A percentile compares a stretch with the other conserved stretches of the same genome.
These are phyloP conservation scores for Neostethus bicornis DNA, from an alignment of 2,797 vertebrate genomes.

Conservation along the genomic window DNA sequence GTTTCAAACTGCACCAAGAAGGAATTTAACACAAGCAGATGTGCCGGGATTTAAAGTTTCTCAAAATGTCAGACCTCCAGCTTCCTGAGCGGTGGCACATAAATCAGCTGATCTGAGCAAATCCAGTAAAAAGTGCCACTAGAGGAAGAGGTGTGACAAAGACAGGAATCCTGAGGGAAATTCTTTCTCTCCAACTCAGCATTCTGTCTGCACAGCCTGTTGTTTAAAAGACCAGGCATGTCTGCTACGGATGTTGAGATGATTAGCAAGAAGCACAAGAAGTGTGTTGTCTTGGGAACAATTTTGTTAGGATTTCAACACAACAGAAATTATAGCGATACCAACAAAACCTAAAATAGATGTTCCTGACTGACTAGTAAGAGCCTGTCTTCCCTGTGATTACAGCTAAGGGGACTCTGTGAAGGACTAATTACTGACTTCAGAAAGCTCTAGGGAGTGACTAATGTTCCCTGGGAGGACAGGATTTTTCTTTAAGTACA, in stretches of 20 bases:
- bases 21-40: neutral
- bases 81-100: neutral
- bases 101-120: conserved; percentile 10
- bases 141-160: conserved; percentile 8
- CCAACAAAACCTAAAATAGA: conserved; percentile 13
- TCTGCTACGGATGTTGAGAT: conserved; percentile 1
- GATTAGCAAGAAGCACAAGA: conserved; percentile 3
- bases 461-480: conserved; percentile 18
- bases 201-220: conserved; percentile 15
- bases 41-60: neutral
- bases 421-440: conserved; percentile 35
- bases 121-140: conserved; percentile 20
- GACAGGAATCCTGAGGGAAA: conserved; percentile 4
- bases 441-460: conserved; percentile 18
- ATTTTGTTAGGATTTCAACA: neutral
- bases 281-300: conserved; percentile 3
- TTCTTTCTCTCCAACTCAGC: conserved; percentile 16
- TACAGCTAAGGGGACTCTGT: conserved; percentile 25
- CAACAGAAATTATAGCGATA: too few relatives aligned
- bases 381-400: conserved; percentile 25
- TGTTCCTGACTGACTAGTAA: conserved; percentile 16
- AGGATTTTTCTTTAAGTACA: conserved; percentile 7
- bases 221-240: conserved; percentile 1
- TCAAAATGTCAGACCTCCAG: conserved; percentile 2
- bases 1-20: conserved; percentile 3